Base-by-base conservation (phyloP, 2,888 invertebrate genomes). In the Melieria omissa region DNA sequence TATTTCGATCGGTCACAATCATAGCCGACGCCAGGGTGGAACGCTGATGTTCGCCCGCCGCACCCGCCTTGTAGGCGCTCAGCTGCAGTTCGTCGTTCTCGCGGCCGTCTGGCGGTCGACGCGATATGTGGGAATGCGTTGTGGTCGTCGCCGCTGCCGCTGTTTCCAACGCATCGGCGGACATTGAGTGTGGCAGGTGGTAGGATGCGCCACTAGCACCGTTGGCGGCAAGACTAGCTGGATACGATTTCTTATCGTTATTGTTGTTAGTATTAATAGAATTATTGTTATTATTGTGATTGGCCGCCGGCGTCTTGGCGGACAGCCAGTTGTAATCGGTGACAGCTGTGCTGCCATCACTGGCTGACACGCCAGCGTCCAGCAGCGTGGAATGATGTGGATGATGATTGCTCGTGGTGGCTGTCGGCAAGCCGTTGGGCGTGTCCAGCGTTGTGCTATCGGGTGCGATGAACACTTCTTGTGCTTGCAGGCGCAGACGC, bases 21-120 rank as follows among this genome's bases (percentile, higher is more conserved):
- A 90, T 89, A 70, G 81, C 81, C 75, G 89, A 88, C 78, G 82
- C 82, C 75, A 89, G 88, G 79, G 89, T 89, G 69, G 89, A 88
- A 9, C 81, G 80, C 62, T 82, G 81, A 72, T 80, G 74, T 5
- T 82, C 83, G n/a, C 75, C 75, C 9, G 69, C 76, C 14, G 69
- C 73, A 12, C 72, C 86, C 83, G 82, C 84, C 72, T 78, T 78
- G 72, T 77, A 79, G 71, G 76, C 74, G 63, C 79, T 77, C 77
- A 81, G 72, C 67, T 81, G 79, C 72, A 82, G 78, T 77, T 83
- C 88, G 81, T 94, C 93, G 85, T 93, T 92, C 86, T 95, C 95
- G 85, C 93, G 93, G 42, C 95, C 95, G 82, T 95, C 95, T 4
- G 95, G 95, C 62, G 92, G 93, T 85, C 85, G 84, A 69, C 87